Base-by-base conservation (phyloP, 2,888 invertebrate genomes). In the Chrysolina haemoptera region DNA sequence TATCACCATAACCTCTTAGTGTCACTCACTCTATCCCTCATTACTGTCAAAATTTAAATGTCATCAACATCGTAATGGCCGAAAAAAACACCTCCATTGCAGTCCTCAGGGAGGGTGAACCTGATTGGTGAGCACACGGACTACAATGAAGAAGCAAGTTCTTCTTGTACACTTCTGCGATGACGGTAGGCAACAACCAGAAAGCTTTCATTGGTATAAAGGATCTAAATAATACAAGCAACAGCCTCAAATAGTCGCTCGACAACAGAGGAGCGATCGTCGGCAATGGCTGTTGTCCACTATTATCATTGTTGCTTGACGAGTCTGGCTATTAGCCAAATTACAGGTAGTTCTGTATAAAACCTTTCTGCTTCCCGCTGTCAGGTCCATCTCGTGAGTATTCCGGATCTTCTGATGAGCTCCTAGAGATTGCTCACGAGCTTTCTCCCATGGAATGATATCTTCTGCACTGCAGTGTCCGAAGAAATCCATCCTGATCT, bases 111-210 rank as follows among this genome's bases (percentile, higher is more conserved):
- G 41, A 91, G 98, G 78, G 97, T 98, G 68, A 98, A 98, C 90
- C 91, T 98, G 73, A 97, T 98, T 76, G 98, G 98, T 0, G 98
- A 98, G 84, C 98, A 98, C 86, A 94, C 96, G 0, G 98, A 98
- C 88, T 98, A 98, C 88, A 97, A 97, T 86, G 96, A 96, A 85
- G 98, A 72, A 86, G 87, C 1, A 85, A 90, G 48, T 85, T 90
- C 0, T 82, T 90, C 73, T 90, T 89, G n/a, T 91, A 91, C 83
- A 86, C 89, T 18, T 90, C 91, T n/a, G 84, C 83, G 74, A 86
- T 83, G 74, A 85, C 86, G 22, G 88, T 88, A 78, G 89, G 91
- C 79, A 87, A 89, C 76, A 11, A 18, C 5, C 53, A 53, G 22
- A 20, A 87, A 11, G 53, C 53, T 11, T 11, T 53, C 53, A 10